Percentiles rank a stretch among this genome's conserved stretches.
These are phyloP conservation scores for Meteorus sp. DNA, from an alignment of 1,140 invertebrate genomes.

Conservation along the genomic window DNA sequence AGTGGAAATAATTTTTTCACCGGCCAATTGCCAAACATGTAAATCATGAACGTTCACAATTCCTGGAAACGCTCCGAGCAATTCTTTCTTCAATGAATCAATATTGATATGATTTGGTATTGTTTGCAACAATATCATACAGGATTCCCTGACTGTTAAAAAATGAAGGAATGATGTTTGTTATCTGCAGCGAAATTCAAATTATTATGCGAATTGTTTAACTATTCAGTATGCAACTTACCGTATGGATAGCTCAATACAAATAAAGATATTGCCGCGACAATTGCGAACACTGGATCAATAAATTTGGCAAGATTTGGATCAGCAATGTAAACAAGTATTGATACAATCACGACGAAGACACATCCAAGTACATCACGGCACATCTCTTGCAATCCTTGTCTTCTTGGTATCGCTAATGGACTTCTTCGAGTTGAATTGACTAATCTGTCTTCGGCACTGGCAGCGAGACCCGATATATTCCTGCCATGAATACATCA, in stretches of 20 bases:
- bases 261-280: slow-evolving; percentile 67
- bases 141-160: slow-evolving; percentile 73
- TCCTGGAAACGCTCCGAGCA: slow-evolving; percentile 73
- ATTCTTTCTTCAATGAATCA: slow-evolving; percentile 64
- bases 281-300: slow-evolving; percentile 72
- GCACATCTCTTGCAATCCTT: slow-evolving; percentile 62
- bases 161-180: slow-evolving; percentile 34
- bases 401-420: slow-evolving; percentile 48
- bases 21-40: slow-evolving; percentile 79
- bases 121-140: slow-evolving; percentile 77
- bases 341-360: slow-evolving; percentile 69
- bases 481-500: too few species aligned
- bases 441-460: slow-evolving; percentile 58
- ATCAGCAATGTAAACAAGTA: slow-evolving; percentile 67
- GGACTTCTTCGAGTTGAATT: slow-evolving; percentile 45
- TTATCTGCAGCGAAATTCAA: slow-evolving; percentile 5
- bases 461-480: slow-evolving; percentile 36
- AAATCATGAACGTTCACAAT: slow-evolving; percentile 81
- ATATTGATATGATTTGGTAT: slow-evolving; percentile 80
- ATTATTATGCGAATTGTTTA: neutral
- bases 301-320: slow-evolving; percentile 67
- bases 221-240: slow-evolving; percentile 55
- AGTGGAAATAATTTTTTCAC: slow-evolving; percentile 70
- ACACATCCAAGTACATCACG: slow-evolving; percentile 69
- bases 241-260: slow-evolving; percentile 73